Evolutionary conservation across 1,140 invertebrate genomes (phyloP).

Genomic region (Chelonus insularis): DNA sequence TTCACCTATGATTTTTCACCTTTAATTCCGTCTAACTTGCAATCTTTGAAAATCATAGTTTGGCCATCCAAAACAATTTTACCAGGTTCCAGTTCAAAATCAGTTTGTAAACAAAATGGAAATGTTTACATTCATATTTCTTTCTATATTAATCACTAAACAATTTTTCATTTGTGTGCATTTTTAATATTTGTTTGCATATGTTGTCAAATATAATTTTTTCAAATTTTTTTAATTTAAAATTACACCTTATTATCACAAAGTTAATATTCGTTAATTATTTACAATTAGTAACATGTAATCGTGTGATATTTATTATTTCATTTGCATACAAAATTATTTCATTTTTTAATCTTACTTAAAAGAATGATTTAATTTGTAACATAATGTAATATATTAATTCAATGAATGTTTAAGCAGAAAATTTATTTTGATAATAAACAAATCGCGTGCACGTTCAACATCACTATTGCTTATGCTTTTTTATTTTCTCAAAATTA

Average conservation of each 20-base stretch:
- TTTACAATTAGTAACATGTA: conserved; percentile 5
- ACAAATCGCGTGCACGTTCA: conserved; percentile 31
- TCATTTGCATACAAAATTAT: too few relatives aligned
- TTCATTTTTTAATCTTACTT: too few relatives aligned
- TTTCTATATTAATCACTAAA: conserved; percentile 12
- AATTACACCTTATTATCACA: background rate
- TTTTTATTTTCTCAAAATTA: conserved; percentile 27
- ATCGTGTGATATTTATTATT: too few relatives aligned
- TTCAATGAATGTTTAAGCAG: too few relatives aligned
- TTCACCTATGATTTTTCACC: conserved; percentile 42
- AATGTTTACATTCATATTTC: background rate
- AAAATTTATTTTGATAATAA: conserved; percentile 12
- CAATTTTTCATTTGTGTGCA: conserved; percentile 28
- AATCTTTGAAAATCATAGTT: conserved; percentile 19
- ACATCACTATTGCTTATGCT: conserved; percentile 41
- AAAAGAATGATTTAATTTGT: too few relatives aligned
- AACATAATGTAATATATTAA: too few relatives aligned
- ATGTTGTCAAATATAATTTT: conserved; percentile 25
- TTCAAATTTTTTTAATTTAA: conserved; percentile 21
- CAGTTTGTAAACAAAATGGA: conserved; percentile 8
- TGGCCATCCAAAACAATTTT: conserved; percentile 14
- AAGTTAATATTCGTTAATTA: background rate
- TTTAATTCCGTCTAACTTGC: conserved; percentile 25
- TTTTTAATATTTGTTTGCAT: conserved; percentile 36
- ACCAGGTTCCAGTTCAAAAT: conserved; percentile 6